A percentile compares a stretch with the other conserved stretches of the same genome.
These are phyloP conservation scores for Lerema accius DNA, from an alignment of 1,140 invertebrate genomes.

Conservation along the genomic window DNA sequence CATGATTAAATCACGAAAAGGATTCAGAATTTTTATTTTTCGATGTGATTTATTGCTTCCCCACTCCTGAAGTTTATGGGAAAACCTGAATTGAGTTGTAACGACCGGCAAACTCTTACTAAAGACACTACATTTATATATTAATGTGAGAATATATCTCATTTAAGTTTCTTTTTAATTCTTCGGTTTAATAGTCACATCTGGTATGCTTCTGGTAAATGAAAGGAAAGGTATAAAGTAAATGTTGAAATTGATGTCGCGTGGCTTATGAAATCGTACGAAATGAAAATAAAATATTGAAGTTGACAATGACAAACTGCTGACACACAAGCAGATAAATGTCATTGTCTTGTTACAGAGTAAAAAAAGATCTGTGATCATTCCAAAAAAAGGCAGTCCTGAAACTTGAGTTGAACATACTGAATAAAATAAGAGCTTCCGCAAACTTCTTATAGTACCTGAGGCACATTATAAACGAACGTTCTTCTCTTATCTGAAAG, in stretches of 20 bases:
- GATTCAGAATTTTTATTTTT: slow-evolving; percentile 84
- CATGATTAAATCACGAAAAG: slow-evolving; percentile 85
- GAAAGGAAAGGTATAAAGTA: background rate
- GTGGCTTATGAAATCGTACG: slow-evolving; percentile 66
- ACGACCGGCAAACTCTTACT: slow-evolving; percentile 58
- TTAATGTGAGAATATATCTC: slow-evolving; percentile 65
- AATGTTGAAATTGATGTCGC: slow-evolving; percentile 39
- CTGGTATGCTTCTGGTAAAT: slow-evolving; percentile 53
- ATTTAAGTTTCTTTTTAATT: slow-evolving; percentile 57
- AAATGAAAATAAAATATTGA: slow-evolving; percentile 35
- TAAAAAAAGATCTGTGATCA: too few species aligned
- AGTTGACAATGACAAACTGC: slow-evolving; percentile 10
- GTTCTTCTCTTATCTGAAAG: too few species aligned
- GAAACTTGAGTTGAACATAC: too few species aligned
- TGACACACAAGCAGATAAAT: too few species aligned
- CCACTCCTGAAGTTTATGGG: slow-evolving; percentile 81
- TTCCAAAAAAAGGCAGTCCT: too few species aligned
- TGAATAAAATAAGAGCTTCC: too few species aligned
- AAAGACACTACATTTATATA: slow-evolving; percentile 73
- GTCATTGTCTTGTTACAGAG: too few species aligned
- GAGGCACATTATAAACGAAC: too few species aligned
- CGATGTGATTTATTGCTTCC: slow-evolving; percentile 89
- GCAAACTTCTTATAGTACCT: too few species aligned
- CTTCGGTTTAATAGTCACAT: slow-evolving; percentile 44
- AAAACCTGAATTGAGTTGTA: slow-evolving; percentile 46